A percentile compares a stretch with the other conserved stretches of the same genome.
Evolutionary conservation across 2,113 vertebrate genomes (phyloP).

Genomic region (Pyxicephalus adspersus): DNA sequence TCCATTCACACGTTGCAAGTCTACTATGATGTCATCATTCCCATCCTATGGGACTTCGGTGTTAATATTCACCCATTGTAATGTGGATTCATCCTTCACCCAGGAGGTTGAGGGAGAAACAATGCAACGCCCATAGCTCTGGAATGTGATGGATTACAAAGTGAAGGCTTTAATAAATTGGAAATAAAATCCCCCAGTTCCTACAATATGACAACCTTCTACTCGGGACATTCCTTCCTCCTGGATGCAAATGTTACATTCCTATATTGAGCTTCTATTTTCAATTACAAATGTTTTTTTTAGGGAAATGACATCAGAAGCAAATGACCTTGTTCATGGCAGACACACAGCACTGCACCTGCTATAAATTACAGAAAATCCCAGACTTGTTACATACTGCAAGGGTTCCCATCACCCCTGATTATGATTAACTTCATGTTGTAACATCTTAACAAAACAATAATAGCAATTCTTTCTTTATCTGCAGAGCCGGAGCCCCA

Average conservation of each 20-base stretch:
- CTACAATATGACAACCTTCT: background rate
- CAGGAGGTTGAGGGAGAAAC: conserved; percentile 12
- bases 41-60: conserved; percentile 9
- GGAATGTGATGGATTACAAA: conserved; percentile 28
- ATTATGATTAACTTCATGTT: conserved; percentile 16
- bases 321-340: conserved; percentile 5
- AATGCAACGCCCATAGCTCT: background rate
- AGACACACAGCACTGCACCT: conserved; percentile 14
- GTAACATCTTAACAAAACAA: conserved; percentile 46
- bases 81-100: conserved; percentile 18
- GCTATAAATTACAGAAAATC: conserved; percentile 40
- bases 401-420: conserved; percentile 29
- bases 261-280: background rate
- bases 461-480: conserved; percentile 13
- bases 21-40: conserved; percentile 27
- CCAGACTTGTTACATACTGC: conserved; percentile 3
- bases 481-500: conserved; percentile 19
- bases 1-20: conserved; percentile 20
- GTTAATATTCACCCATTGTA: conserved; percentile 8
- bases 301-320: conserved; percentile 22
- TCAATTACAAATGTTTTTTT: background rate
- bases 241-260: background rate
- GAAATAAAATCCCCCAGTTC: conserved; percentile 33
- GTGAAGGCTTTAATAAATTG: conserved; percentile 32
- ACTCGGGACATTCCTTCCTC: conserved; percentile 21